Base-by-base conservation (phyloP, 2,888 invertebrate genomes). In the Patella caerulea region DNA sequence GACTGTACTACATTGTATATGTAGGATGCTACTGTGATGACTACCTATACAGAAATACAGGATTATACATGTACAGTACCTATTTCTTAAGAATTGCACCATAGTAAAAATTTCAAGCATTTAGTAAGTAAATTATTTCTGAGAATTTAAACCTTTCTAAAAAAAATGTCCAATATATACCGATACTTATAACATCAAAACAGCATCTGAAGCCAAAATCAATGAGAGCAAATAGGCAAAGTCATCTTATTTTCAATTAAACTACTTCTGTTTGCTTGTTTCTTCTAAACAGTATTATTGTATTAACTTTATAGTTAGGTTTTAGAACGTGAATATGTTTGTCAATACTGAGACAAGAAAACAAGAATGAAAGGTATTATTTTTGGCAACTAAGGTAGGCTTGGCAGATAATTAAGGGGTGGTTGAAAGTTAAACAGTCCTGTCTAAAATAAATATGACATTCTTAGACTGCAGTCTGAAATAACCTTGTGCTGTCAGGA, bases 191-290 rank as follows among this genome's bases (percentile, higher is more conserved):
- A 45, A 45, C 45, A 45, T 45, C 45, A 45, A 45, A 45, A 45
- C 45, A 24, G 65, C 19, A 19, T 65, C 14, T 65, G 65, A 65
- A 65, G 65, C 65, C 24, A 65, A 65, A 65, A 65, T 65, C 65
- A 65, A 65, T 65, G 24, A 65, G 24, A 65, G 65, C 24, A 24
- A 24, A 65, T 11, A 65, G 65, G 14, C 19, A 65, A 65, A 24
- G 65, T 65, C 65, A 65, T 65, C 24, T 65, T 19, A 65, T 65
- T 65, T 65, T 65, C 65, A 65, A 65, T 65, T 65, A 65, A 65
- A 24, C 19, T 65, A 24, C 65, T 45, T 45, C 45, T 45, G 45
- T 45, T 45, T 45, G 45, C 45, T 9, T 45, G 45, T 45, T 45
- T 45, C 45, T 45, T 45, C 45, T 45, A 45, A 9, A 45, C 9